Evolutionary conservation across 2,113 vertebrate genomes (phyloP), one percentile per base, ranked within the genome.

Genomic region (Prolemur simus): DNA sequence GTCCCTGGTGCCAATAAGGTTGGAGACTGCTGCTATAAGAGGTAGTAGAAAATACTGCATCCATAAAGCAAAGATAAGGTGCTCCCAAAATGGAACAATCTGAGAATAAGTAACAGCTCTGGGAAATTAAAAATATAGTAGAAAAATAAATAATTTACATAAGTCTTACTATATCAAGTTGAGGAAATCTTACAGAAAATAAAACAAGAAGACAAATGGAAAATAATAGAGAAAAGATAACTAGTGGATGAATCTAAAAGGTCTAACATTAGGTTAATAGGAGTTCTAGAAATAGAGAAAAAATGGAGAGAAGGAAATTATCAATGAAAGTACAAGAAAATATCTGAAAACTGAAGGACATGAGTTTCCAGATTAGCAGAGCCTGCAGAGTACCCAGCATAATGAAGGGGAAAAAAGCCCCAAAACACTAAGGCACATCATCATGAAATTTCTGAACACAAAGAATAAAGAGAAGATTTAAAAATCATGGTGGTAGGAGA

Each of bases 91-190:
- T 63, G 27, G 60, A 39, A 25, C 14, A 58, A 87, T 52, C 37
- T 84, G 52, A 87, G 42, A 76, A 37, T 71, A 54, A 83, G 32
- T 82, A 91, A 45, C 32, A 82, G 39, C 58, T 60, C 21, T 83
- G 49, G 58, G 34, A 82, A 91, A 77, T 87, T 91, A 76, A 64
- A 95, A 85, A 78, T 89, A 49, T 42, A 49, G 42, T 63, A 95
- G 39, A 76, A 76, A 83, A 92, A 81, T 54, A 71, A 87, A 90
- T 54, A 87, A 78, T 93, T 85, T 37, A 90, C 47, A 39, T 5
- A 93, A 47, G 29, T 73, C 64, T 78, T 71, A 49, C 73, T 71
- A 45, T 82, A 54, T 58, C 37, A 82, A 91, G 37, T 49, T 87
- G 39, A 83, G 8, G 21, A 60, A 90, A 58, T 90, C 32, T 63